Evolutionary conservation across 2,113 vertebrate genomes (phyloP).

Genomic region (Diadophis punctatus): DNA sequence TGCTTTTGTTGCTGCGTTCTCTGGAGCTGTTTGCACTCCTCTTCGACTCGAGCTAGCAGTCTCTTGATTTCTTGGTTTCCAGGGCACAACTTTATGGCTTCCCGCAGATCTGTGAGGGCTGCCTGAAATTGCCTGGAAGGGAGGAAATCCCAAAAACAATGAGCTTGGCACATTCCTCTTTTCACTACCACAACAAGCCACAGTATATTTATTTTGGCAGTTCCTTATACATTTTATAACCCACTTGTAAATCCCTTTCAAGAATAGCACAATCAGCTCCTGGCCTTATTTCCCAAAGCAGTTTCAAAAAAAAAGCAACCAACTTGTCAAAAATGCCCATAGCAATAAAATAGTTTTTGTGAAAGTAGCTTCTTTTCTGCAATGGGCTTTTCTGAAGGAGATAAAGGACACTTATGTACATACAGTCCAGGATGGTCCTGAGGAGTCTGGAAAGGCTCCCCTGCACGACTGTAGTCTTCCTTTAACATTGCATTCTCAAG

Average conservation of each 20-base stretch:
- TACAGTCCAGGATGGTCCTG: background rate
- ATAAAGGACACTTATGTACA: background rate
- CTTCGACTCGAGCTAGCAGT: conserved; percentile 87
- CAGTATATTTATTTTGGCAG: background rate
- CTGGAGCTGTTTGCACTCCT: conserved; percentile 92
- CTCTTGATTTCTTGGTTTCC: conserved; percentile 89
- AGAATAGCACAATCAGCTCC: background rate
- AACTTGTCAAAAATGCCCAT: no score
- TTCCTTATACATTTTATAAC: background rate
- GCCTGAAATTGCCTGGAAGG: conserved; percentile 80
- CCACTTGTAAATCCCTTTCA: background rate
- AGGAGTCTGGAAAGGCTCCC: background rate
- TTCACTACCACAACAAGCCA: background rate
- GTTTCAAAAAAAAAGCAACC: no score
- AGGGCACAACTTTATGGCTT: conserved; percentile 89
- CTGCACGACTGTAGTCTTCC: background rate
- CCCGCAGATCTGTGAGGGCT: conserved; percentile 86
- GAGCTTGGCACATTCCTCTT: background rate
- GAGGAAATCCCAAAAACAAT: background rate
- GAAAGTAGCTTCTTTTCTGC: background rate
- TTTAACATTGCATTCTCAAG: background rate
- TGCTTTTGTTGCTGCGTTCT: conserved; percentile 78
- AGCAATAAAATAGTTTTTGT: background rate
- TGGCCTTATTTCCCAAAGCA: background rate
- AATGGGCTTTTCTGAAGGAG: background rate